Conservation (phyloP, 1,140 invertebrate species). For the Frieseomelitta varia region DNA sequence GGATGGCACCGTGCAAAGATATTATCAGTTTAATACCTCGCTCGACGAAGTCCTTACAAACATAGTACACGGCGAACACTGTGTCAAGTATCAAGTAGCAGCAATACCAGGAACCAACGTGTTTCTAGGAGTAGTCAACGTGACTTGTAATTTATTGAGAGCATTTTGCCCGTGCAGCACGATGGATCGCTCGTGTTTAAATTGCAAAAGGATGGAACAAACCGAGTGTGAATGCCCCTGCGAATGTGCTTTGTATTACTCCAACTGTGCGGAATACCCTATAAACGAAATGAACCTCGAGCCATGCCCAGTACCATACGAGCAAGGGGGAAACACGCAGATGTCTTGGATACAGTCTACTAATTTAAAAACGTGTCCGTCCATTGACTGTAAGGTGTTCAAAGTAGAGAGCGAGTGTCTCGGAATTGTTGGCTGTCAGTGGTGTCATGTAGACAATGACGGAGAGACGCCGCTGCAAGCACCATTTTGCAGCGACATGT, state of each 20-base stretch:
- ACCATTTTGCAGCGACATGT: slow-evolving; percentile 91
- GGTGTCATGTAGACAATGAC: slow-evolving; percentile 92
- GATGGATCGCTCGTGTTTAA: slow-evolving; percentile 93
- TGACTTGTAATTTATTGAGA: slow-evolving; percentile 88
- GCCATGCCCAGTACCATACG: slow-evolving; percentile 74
- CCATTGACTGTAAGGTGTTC: slow-evolving; percentile 91
- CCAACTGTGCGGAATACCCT: slow-evolving; percentile 79
- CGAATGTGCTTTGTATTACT: slow-evolving; percentile 90
- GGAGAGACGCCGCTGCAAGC: slow-evolving; percentile 85
- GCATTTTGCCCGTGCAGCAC: slow-evolving; percentile 97
- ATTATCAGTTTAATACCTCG: slow-evolving; percentile 92
- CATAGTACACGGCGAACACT: slow-evolving; percentile 93
- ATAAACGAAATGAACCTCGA: slow-evolving; percentile 75
- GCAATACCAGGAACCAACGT: slow-evolving; percentile 92
- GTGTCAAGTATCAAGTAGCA: slow-evolving; percentile 93
- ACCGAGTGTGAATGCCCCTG: slow-evolving; percentile 97
- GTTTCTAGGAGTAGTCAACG: slow-evolving; percentile 93
- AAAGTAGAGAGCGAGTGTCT: slow-evolving; percentile 89
- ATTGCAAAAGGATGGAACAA: slow-evolving; percentile 97
- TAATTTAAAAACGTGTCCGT: slow-evolving; percentile 85
- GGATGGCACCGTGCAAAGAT: slow-evolving; percentile 89
- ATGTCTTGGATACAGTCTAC: slow-evolving; percentile 76
- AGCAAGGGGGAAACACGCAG: slow-evolving; percentile 74
- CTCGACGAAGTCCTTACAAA: slow-evolving; percentile 89
- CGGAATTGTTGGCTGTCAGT: slow-evolving; percentile 94